These are phyloP conservation scores for Dynastes grantii DNA, from an alignment of 2,888 invertebrate genomes.

Conservation along the genomic window DNA sequence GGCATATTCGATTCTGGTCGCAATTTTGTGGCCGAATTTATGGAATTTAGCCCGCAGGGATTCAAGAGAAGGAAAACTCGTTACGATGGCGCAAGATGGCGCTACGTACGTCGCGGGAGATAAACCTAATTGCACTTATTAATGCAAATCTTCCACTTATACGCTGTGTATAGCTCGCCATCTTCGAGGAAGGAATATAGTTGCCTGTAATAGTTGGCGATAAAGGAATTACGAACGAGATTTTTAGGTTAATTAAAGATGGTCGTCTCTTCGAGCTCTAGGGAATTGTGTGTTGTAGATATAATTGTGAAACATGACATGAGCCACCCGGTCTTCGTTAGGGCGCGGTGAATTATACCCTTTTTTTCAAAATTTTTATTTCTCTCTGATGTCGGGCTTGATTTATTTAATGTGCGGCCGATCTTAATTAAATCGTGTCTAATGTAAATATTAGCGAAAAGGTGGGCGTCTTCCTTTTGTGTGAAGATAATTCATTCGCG, in stretches of 20 bases:
- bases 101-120: constrained; percentile 15
- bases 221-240: constrained; percentile 28
- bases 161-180: neutral
- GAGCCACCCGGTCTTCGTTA: too few relatives aligned
- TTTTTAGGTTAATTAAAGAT: constrained; percentile 44
- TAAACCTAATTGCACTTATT: constrained; percentile 44
- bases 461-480: neutral
- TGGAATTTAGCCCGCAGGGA: constrained; percentile 8
- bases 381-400: neutral
- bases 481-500: neutral
- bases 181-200: constrained; percentile 17
- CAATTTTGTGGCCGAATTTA: neutral
- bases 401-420: constrained; percentile 23
- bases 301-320: neutral
- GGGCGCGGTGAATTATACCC: constrained; percentile 43
- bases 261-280: neutral
- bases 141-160: constrained; percentile 35
- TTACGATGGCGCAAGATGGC: neutral
- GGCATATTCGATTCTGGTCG: constrained; percentile 17
- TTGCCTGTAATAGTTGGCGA: constrained; percentile 4
- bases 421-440: constrained; percentile 19
- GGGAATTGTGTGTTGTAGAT: neutral
- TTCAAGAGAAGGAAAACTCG: neutral
- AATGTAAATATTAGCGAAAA: neutral
- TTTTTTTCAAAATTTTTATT: too few relatives aligned